Conservation (phyloP, 2,888 invertebrate species). For the Lithophane socia region DNA sequence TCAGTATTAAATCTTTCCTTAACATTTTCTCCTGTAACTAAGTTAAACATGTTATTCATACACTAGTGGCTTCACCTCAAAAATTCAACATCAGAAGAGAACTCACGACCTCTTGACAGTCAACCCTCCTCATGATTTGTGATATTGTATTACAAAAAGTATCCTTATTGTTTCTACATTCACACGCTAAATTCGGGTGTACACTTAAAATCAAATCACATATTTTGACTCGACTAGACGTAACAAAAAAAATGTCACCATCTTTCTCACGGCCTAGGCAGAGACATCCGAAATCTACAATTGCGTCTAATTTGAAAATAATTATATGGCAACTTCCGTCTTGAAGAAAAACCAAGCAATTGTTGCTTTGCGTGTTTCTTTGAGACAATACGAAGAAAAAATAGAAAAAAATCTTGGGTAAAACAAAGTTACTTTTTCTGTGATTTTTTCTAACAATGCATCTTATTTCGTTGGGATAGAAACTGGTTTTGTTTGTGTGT, state of each 20-base stretch:
- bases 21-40: background rate
- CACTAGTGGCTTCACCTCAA: background rate
- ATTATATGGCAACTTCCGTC: conserved; percentile 85
- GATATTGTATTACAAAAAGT: conserved; percentile 18
- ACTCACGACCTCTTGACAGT: background rate
- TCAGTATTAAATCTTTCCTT: background rate
- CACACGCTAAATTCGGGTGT: conserved; percentile 61
- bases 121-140: background rate
- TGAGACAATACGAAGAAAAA: conserved; percentile 82
- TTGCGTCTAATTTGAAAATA: conserved; percentile 88
- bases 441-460: conserved; percentile 43
- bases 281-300: conserved; percentile 78
- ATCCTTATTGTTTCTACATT: conserved; percentile 52
- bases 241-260: conserved; percentile 70
- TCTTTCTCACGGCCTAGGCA: conserved; percentile 69
- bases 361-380: conserved; percentile 83
- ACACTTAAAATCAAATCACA: conserved; percentile 66
- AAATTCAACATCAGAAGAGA: too few species aligned
- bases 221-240: conserved; percentile 47
- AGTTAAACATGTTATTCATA: too few species aligned
- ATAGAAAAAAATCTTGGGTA: conserved; percentile 70
- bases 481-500: conserved; percentile 38
- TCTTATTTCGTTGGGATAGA: conserved; percentile 49
- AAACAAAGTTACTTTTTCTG: conserved; percentile 60
- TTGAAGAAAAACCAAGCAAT: conserved; percentile 83